phyloP scores from a whole-genome alignment of 2,797 vertebrate species.

The Schizopygopsis malacanthus region DNA sequence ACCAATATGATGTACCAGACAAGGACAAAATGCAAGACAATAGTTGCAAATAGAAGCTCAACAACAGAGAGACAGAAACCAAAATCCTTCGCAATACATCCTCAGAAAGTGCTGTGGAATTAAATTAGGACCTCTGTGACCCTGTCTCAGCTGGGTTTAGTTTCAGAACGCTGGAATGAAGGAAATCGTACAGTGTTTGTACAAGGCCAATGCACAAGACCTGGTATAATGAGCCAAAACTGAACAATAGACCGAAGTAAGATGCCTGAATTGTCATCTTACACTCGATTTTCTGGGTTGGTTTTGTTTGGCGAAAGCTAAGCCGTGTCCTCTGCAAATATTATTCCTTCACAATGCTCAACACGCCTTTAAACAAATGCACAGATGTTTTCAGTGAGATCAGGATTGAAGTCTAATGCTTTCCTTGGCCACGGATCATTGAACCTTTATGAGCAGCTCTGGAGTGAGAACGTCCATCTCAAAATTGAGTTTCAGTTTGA shows the following conservation, averaged over 20 bases:
- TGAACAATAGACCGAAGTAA: neutral
- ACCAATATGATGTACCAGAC: neutral
- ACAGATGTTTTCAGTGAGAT: neutral
- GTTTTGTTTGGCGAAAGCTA: slow-evolving; percentile 4
- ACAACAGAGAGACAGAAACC: neutral
- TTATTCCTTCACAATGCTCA: neutral
- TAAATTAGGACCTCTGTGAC: slow-evolving; percentile 1
- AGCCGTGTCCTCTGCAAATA: neutral
- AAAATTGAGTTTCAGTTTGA: neutral
- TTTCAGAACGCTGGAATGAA: neutral
- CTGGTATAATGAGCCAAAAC: neutral
- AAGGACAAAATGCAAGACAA: neutral
- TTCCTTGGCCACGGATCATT: neutral
- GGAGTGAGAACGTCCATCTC: neutral
- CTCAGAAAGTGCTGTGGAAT: slow-evolving; percentile 5
- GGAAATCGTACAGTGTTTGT: neutral
- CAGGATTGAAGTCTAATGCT: slow-evolving; percentile 14
- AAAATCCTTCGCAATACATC: neutral
- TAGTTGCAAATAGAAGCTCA: neutral
- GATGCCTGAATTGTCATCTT: neutral
- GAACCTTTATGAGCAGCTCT: neutral
- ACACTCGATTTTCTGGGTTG: neutral
- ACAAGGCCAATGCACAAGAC: slow-evolving; percentile 4
- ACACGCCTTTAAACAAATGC: neutral
- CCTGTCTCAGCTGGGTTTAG: neutral